phyloP scores from a whole-genome alignment of 2,113 vertebrate genomes.

The Proterorhinus semilunaris region DNA sequence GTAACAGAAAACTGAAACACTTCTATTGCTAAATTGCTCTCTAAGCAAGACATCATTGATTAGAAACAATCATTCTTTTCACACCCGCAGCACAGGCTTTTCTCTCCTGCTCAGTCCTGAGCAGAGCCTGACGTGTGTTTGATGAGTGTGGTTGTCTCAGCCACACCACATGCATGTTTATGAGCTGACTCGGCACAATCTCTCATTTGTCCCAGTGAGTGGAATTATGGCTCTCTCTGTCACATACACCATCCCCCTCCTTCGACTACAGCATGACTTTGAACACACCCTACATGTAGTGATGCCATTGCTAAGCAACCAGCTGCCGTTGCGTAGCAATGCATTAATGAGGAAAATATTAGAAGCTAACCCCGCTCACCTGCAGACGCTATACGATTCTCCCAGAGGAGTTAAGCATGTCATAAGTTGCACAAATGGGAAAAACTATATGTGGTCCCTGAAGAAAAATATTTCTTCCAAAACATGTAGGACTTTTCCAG shows the following conservation, averaged over 20 bases:
- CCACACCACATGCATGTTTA: conserved; percentile 8
- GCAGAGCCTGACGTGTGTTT: not conserved
- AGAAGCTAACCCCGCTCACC: conserved; percentile 11
- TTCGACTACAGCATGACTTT: conserved; percentile 34
- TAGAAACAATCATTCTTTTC: too few relatives aligned
- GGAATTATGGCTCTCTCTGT: conserved; percentile 6
- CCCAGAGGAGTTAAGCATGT: not conserved
- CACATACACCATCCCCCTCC: not conserved
- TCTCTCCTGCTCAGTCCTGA: not conserved
- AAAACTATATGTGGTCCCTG: not conserved
- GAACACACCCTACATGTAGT: conserved; percentile 33
- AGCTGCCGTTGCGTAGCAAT: conserved; percentile 39
- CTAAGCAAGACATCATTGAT: too few relatives aligned
- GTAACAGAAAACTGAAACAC: too few relatives aligned
- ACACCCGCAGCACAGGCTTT: not conserved
- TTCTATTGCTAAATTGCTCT: too few relatives aligned
- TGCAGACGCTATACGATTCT: not conserved
- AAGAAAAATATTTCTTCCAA: not conserved
- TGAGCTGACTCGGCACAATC: conserved; percentile 25
- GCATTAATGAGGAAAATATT: conserved; percentile 27
- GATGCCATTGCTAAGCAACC: conserved; percentile 47
- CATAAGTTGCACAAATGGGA: not conserved
- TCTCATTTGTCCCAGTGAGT: conserved; percentile 10
- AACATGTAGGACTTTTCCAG: not conserved
- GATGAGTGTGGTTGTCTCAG: not conserved